phyloP scores from a whole-genome alignment of 1,140 invertebrate species.

The Notospermus geniculatus region DNA sequence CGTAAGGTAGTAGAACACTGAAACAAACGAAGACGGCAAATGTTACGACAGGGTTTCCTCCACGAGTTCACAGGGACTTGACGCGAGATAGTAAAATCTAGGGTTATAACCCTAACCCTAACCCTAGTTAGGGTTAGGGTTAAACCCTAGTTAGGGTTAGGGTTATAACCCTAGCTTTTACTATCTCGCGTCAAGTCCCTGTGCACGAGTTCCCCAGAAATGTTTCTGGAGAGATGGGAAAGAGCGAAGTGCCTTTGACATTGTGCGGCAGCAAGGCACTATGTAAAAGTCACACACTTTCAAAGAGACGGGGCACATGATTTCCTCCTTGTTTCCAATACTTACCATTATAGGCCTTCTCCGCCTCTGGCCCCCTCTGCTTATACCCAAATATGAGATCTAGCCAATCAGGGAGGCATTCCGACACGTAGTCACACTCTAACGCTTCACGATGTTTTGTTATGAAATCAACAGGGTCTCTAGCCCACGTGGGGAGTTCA shows the following conservation, averaged over 20 bases:
- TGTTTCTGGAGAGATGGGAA: conserved; percentile 16
- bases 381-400: conserved; percentile 89
- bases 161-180: too few relatives aligned
- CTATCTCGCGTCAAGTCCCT: too few relatives aligned
- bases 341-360: conserved; percentile 78
- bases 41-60: too few relatives aligned
- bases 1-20: conserved; percentile 84
- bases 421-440: conserved; percentile 77
- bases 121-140: too few relatives aligned
- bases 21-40: too few relatives aligned
- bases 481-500: conserved; percentile 80
- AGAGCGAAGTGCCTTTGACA: neutral
- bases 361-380: conserved; percentile 76
- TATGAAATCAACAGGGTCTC: conserved; percentile 69
- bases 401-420: conserved; percentile 79
- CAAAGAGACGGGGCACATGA: neutral
- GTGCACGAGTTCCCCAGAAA: neutral
- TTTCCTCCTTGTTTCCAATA: neutral
- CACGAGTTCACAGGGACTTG: too few relatives aligned
- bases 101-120: too few relatives aligned
- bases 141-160: too few relatives aligned
- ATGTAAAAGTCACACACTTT: too few relatives aligned
- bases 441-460: conserved; percentile 68
- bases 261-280: neutral
- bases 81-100: too few relatives aligned